Evolutionary conservation across 2,888 invertebrate species (phyloP).

Genomic region (Cheilosia impressa): DNA sequence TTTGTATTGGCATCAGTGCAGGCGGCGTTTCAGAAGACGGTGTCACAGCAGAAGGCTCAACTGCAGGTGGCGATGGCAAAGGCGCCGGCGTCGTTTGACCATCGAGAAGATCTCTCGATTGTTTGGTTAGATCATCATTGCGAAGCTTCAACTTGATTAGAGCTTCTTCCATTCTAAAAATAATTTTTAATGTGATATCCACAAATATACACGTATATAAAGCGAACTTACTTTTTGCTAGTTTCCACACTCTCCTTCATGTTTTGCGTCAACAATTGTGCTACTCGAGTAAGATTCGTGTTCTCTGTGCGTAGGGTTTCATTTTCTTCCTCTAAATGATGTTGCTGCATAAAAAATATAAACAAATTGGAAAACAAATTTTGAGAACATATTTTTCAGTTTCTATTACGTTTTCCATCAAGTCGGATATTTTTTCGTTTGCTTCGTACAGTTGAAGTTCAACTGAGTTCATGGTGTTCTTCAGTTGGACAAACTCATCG

Average conservation of each 20-base stretch:
- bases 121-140: conserved; percentile 82
- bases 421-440: conserved; percentile 83
- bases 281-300: conserved; percentile 82
- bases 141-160: conserved; percentile 82
- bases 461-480: conserved; percentile 80
- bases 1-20: conserved; percentile 32
- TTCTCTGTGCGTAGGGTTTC: conserved; percentile 82
- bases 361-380: not conserved
- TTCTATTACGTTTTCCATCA: conserved; percentile 81
- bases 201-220: not conserved
- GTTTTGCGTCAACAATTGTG: conserved; percentile 82
- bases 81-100: conserved; percentile 76
- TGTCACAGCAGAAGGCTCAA: not conserved
- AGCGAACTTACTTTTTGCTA: conserved; percentile 81
- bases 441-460: conserved; percentile 83
- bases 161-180: conserved; percentile 82
- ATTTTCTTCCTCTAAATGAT: conserved; percentile 82
- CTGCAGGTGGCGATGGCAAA: conserved; percentile 3
- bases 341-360: conserved; percentile 80
- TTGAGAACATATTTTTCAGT: conserved; percentile 4
- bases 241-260: conserved; percentile 84
- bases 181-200: not conserved
- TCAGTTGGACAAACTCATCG: conserved; percentile 81
- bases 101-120: conserved; percentile 80
- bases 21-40: not conserved